Evolutionary conservation across 2,888 invertebrate species (phyloP).

Genomic region (Oscheius onirici): DNA sequence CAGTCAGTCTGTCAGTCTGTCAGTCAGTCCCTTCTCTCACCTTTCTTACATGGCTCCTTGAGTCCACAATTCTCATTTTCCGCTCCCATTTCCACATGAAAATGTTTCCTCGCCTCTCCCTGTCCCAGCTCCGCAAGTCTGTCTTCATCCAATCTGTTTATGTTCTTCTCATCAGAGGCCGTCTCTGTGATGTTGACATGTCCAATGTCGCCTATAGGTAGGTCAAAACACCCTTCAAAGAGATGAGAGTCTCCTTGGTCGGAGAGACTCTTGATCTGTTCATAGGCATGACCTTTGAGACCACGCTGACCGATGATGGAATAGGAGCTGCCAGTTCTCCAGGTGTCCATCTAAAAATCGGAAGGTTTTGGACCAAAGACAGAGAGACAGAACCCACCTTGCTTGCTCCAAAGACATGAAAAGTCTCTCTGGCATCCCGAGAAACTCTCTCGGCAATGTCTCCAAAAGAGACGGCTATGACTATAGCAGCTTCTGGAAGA

Average conservation of each 20-base stretch:
- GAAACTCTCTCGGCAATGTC: conserved; percentile 59
- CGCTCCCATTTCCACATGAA: conserved; percentile 36
- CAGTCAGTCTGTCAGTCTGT: too few species aligned
- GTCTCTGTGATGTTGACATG: conserved; percentile 35
- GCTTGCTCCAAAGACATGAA: conserved; percentile 45
- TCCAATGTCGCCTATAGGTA: conserved; percentile 52
- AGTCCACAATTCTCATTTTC: conserved; percentile 51
- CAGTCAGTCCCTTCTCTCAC: conserved; percentile 7
- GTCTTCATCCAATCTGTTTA: conserved; percentile 45
- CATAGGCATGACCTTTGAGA: conserved; percentile 47
- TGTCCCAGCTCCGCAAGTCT: conserved; percentile 43
- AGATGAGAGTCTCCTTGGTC: background rate
- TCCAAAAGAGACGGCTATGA: conserved; percentile 56
- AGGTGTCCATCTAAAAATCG: conserved; percentile 37
- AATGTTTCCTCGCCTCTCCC: conserved; percentile 29
- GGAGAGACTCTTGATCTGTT: conserved; percentile 30
- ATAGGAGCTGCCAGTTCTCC: conserved; percentile 50
- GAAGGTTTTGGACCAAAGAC: too few species aligned
- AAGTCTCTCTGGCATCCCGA: conserved; percentile 43
- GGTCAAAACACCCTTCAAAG: conserved; percentile 50
- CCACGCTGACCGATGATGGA: conserved; percentile 54
- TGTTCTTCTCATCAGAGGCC: conserved; percentile 5
- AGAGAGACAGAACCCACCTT: too few species aligned
- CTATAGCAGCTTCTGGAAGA: conserved; percentile 35
- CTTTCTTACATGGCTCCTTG: conserved; percentile 38